Conservation (phyloP, 2,113 vertebrate genomes). For the Nestor notabilis region DNA sequence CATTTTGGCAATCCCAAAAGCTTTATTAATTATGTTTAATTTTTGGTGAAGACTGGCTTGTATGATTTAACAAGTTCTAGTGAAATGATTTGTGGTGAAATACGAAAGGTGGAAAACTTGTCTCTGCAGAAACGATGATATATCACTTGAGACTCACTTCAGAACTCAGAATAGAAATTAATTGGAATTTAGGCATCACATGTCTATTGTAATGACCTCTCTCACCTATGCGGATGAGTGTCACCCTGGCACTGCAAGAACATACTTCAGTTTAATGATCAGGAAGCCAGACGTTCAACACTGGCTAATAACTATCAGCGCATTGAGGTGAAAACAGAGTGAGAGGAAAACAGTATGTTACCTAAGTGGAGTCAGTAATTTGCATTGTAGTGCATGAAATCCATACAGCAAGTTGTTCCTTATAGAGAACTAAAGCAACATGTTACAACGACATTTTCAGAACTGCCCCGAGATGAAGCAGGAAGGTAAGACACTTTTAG, state of each 20-base stretch:
- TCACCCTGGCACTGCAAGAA: not conserved
- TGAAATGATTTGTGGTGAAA: not conserved
- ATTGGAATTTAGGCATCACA: not conserved
- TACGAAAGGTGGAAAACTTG: not conserved
- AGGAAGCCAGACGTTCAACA: not conserved
- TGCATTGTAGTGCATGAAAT: not conserved
- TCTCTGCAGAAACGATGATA: not conserved
- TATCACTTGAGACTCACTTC: not conserved
- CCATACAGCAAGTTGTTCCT: not conserved
- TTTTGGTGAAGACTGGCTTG: not conserved
- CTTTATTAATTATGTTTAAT: not conserved
- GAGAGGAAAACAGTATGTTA: not conserved
- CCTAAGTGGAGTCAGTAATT: not conserved
- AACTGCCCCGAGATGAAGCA: not conserved
- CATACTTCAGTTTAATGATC: not conserved
- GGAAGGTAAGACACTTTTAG: not conserved
- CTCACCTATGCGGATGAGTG: not conserved
- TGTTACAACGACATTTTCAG: not conserved
- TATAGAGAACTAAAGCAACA: not conserved
- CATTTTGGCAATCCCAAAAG: not conserved
- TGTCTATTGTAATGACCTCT: not conserved
- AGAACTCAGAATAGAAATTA: not conserved
- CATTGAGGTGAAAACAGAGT: fast-evolving
- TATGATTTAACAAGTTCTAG: not conserved
- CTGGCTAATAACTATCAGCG: not conserved